Evolutionary conservation across 37 sponge, comb jelly and placozoan species (phyloP), one percentile per base, ranked within the genome.

Genomic region (Diacarnus erythraeanus): DNA sequence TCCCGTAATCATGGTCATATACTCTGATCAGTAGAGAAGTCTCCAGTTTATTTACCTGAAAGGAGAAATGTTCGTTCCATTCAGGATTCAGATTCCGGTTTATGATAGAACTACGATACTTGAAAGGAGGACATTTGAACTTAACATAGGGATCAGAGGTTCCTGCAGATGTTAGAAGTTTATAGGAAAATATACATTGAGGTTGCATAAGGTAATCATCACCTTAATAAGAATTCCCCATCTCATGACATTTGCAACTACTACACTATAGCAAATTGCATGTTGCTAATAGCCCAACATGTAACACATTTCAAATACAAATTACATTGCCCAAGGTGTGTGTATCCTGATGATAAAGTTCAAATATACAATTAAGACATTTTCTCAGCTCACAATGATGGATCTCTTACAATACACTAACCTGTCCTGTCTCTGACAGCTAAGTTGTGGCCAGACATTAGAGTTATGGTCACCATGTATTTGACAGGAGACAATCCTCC

Each of bases 131-230:
- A 42, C 80, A 57, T 9, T 73, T 74, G 79, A 95, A 63, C 59
- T 95, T 95, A 38, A 95, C 93, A 82, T 95, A 95, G 0, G 96
- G 96, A 63, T 95, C 93, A 86, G 93, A 89, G 23, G 82, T 94
- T 5, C 95, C 95, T 94, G 51, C 51, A 47, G 51, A 12, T 47
- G 51, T 47, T 47, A 47, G 51, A 47, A 47, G 10, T 20, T 21
- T 20, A 20, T 56, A 56, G 57, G 57, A 56, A 20, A 56, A 56
- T 15, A 20, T 56, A 56, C 15, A 56, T n/a, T n/a, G 57, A 56
- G 57, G 64, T 30, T 63, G 4, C 26, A 30, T 25, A 12, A 30
- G 31, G 30, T n/a, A 30, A 15, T 63, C 51, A 47, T 12, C 51
- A 47, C 51, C 51, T 21, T n/a, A n/a, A n/a, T n/a, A n/a, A n/a